Evolutionary conservation across 2,113 vertebrate genomes (phyloP), one percentile per base, ranked within the genome.

Genomic region (Neotoma lepida): DNA sequence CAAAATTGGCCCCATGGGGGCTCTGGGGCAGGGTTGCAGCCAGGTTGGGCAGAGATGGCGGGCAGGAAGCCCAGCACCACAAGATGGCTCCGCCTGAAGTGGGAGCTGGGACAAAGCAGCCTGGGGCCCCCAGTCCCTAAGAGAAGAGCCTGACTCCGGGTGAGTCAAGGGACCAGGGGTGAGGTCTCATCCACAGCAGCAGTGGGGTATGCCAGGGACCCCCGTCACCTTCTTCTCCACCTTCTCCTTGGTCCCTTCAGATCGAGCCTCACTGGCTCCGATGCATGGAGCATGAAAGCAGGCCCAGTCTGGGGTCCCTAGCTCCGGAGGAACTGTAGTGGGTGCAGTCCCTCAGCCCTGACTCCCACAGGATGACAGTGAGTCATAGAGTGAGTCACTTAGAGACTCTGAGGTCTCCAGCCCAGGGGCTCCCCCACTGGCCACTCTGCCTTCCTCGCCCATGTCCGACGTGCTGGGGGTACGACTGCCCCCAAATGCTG

Each of bases 321-420:
- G n/a, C 54, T 92, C 61, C 39, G 18, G 76, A 33, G 51, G 58
- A 90, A 35, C 26, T 0, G 1, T 12, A 10, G 78, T 12, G 20
- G 54, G 63, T 0, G 6, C 51, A 3, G 84, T 20, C 35, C 24
- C 46, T 99, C 98, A 99, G 96, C 99, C 99, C 96, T 99, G 99
- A 98, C 99, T 99, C 95, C 99, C 99, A 58, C 99, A 99, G 89
- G 99, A 99, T 2, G 99, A 99, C 70, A 99, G 98, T 20, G 99
- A 99, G 98, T 99, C 99, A 46, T 99, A 99, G 89, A 99, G 98
- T 0, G 99, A 99, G 58, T 99, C 99, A 6, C 99, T 99, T 89
- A 99, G 99, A 2, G 99, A 99, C 95, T 99, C 99, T 0, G 99
- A 99, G 76, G 99, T 99, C 95, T 99, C 99, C 95, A 99, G 97